These are phyloP conservation scores for Adineta ricciae DNA, from an alignment of 2,888 invertebrate species.

Conservation along the genomic window DNA sequence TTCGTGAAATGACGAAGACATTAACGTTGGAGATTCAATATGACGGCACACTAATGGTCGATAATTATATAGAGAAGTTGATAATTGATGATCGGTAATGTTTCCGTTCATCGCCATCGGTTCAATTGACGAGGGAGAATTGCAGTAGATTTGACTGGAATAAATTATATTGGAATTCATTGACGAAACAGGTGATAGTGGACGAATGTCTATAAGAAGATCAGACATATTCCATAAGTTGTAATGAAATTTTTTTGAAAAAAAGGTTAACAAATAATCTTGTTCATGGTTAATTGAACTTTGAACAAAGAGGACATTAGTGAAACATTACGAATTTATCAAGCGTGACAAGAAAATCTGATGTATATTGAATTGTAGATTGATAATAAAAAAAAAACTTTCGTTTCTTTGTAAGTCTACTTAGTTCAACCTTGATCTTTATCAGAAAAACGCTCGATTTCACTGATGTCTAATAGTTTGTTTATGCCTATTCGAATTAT, in stretches of 20 bases:
- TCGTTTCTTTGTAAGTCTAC: too few species aligned
- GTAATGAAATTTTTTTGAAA: too few species aligned
- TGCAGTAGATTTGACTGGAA: background rate
- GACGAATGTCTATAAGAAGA: background rate
- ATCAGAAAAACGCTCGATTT: too few species aligned
- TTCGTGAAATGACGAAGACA: constrained; percentile 8
- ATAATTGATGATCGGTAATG: background rate
- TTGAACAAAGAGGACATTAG: background rate
- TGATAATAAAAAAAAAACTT: too few species aligned
- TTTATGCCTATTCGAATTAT: background rate
- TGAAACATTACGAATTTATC: background rate
- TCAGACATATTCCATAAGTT: too few species aligned
- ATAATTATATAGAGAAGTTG: background rate
- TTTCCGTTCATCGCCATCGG: background rate
- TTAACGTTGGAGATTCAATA: background rate
- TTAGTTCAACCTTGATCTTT: too few species aligned
- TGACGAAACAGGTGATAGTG: background rate
- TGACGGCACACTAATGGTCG: constrained; percentile 13
- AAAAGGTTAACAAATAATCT: too few species aligned
- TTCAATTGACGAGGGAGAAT: background rate
- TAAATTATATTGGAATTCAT: background rate
- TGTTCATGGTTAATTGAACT: too few species aligned
- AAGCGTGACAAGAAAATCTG: background rate
- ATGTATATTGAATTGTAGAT: too few species aligned
- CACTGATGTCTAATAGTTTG: background rate